Evolutionary conservation across 2,797 vertebrate species (phyloP).

Genomic region (Sebastes paucispinis): DNA sequence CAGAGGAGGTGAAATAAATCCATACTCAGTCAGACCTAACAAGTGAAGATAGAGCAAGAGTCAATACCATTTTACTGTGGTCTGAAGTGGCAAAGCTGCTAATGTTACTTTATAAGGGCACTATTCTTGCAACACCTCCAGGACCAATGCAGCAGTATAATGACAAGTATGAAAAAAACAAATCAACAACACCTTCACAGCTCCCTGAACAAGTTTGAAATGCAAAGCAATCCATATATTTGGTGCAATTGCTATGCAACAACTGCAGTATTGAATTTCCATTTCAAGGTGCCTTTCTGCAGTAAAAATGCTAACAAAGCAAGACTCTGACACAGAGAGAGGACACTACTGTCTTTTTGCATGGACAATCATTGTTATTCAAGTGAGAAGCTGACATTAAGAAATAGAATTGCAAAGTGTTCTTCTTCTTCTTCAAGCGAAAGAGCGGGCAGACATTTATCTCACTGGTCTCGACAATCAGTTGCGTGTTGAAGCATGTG

Average conservation of each 20-base stretch:
- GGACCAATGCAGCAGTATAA: conserved; percentile 27
- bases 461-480: conserved; percentile 10
- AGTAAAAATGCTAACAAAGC: conserved; percentile 10
- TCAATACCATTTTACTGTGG: conserved; percentile 39
- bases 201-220: conserved; percentile 28
- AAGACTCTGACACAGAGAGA: not conserved
- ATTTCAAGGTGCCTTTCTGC: conserved; percentile 4
- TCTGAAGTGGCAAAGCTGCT: conserved; percentile 29
- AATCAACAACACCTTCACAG: conserved; percentile 36
- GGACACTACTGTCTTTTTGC: not conserved
- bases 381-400: conserved; percentile 38
- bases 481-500: not conserved
- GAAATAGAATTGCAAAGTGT: not conserved
- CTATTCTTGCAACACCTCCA: conserved; percentile 17
- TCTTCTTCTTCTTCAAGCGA: not conserved
- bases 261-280: conserved; percentile 48
- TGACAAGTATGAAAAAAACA: conserved; percentile 42
- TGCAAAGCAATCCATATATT: conserved; percentile 44
- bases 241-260: conserved; percentile 23
- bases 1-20: conserved; percentile 37
- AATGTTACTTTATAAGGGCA: conserved; percentile 16
- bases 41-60: conserved; percentile 7
- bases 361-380: conserved; percentile 29
- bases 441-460: conserved; percentile 18
- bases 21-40: conserved; percentile 24